These are phyloP conservation scores for Dreissena polymorpha DNA, from an alignment of 1,140 invertebrate species.

Conservation along the genomic window DNA sequence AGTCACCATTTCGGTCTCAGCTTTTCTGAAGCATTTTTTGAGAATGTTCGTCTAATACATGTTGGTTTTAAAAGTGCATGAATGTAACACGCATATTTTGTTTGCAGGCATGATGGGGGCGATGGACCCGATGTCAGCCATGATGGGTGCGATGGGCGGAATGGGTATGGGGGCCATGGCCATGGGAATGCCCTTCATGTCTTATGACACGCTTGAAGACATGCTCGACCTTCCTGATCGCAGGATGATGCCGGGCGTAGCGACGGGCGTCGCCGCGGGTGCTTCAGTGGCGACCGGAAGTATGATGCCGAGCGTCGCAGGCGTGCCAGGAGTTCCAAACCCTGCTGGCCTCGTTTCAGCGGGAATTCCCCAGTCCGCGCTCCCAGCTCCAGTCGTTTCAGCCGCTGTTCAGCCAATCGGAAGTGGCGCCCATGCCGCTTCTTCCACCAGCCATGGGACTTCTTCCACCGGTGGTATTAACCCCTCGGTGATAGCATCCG, in stretches of 20 bases:
- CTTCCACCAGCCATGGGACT: not conserved
- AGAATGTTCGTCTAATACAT: too few species aligned
- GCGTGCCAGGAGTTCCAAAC: too few species aligned
- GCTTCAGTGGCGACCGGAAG: not conserved
- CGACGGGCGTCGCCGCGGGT: too few species aligned
- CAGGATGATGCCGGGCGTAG: not conserved
- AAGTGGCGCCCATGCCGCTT: not conserved
- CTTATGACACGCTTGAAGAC: slow-evolving; percentile 1
- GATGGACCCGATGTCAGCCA: too few species aligned
- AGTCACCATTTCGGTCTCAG: too few species aligned
- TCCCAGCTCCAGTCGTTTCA: not conserved
- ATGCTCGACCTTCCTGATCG: not conserved
- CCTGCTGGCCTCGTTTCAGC: not conserved
- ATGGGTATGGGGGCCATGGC: not conserved
- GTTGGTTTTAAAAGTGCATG: too few species aligned
- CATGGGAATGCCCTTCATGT: slow-evolving; percentile 1
- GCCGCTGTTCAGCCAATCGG: not conserved
- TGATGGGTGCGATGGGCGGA: not conserved
- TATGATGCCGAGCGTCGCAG: too few species aligned
- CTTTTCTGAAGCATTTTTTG: too few species aligned
- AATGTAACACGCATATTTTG: too few species aligned
- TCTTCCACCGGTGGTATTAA: not conserved
- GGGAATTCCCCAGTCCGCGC: not conserved
- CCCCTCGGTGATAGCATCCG: slow-evolving; percentile 3
- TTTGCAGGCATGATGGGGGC: too few species aligned